Conservation (phyloP, 1,140 invertebrate species). For the Zaprionus ornatus region DNA sequence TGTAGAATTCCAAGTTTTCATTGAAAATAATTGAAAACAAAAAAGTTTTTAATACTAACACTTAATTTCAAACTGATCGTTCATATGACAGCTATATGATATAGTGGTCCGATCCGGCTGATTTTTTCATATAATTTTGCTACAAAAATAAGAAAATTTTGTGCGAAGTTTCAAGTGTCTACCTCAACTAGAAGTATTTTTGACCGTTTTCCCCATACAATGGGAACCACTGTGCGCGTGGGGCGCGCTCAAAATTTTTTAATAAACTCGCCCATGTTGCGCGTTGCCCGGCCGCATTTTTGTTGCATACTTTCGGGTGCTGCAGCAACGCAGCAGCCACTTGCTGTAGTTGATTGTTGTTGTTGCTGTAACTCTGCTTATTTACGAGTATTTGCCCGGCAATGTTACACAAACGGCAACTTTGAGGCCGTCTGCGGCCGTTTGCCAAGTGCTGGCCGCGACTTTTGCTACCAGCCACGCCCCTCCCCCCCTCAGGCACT, state of each 20-base stretch:
- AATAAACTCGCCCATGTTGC: slow-evolving; percentile 68
- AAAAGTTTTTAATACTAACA: too few relatives aligned
- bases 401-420: slow-evolving; percentile 68
- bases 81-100: too few relatives aligned
- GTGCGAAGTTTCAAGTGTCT: too few relatives aligned
- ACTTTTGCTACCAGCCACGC: slow-evolving; percentile 4
- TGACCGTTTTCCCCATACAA: too few relatives aligned
- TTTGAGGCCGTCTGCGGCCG: slow-evolving; percentile 50
- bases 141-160: too few relatives aligned
- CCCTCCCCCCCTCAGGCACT: neutral
- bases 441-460: slow-evolving; percentile 60
- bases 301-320: slow-evolving; percentile 61
- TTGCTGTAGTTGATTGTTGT: neutral
- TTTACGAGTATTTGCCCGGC: slow-evolving; percentile 73
- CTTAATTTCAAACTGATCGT: too few relatives aligned
- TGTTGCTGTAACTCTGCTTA: slow-evolving; percentile 50
- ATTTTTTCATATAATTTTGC: too few relatives aligned
- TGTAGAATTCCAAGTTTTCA: too few relatives aligned
- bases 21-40: too few relatives aligned
- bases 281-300: slow-evolving; percentile 36
- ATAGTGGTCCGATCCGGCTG: too few relatives aligned
- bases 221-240: too few relatives aligned
- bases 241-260: slow-evolving; percentile 65
- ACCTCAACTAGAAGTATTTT: too few relatives aligned
- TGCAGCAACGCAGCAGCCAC: slow-evolving; percentile 35